A percentile compares a stretch with the other conserved stretches of the same genome.
Evolutionary conservation across 2,888 invertebrate genomes (phyloP).

Genomic region (Patella depressa): DNA sequence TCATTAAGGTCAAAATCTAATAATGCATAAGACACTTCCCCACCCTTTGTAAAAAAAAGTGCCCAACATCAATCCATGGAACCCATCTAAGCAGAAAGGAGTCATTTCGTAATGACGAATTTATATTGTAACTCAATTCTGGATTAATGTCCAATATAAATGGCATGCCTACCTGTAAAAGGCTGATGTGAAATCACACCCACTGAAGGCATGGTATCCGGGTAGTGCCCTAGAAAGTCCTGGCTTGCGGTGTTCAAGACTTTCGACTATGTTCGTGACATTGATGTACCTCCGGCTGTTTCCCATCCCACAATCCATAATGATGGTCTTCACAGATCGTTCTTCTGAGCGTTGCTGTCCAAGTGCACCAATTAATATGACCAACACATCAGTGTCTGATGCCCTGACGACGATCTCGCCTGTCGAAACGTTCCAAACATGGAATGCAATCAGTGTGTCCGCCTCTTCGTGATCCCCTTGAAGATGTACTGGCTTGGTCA

Average conservation of each 20-base stretch:
- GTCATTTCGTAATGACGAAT: too few relatives aligned
- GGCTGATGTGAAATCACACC: not conserved
- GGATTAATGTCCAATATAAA: too few relatives aligned
- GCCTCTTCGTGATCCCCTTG: not conserved
- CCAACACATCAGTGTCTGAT: not conserved
- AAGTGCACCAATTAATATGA: not conserved
- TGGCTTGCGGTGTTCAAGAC: constrained; percentile 18
- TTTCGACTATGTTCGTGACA: constrained; percentile 16
- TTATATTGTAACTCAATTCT: too few relatives aligned
- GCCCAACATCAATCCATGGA: too few relatives aligned
- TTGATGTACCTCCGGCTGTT: constrained; percentile 24
- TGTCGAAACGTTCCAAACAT: not conserved
- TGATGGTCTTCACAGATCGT: constrained; percentile 6
- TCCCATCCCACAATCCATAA: constrained; percentile 25
- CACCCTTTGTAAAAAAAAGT: too few relatives aligned
- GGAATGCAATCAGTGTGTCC: not conserved
- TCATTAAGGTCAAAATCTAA: too few relatives aligned
- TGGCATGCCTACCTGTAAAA: too few relatives aligned
- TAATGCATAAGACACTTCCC: too few relatives aligned
- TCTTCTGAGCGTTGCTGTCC: not conserved
- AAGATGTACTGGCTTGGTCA: not conserved
- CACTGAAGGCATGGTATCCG: constrained; percentile 26
- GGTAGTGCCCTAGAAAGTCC: constrained; percentile 21
- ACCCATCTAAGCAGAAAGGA: too few relatives aligned
- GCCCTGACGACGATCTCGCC: not conserved